These are phyloP conservation scores for Datnioides undecimradiatus DNA, from an alignment of 2,113 vertebrate genomes.

Conservation along the genomic window DNA sequence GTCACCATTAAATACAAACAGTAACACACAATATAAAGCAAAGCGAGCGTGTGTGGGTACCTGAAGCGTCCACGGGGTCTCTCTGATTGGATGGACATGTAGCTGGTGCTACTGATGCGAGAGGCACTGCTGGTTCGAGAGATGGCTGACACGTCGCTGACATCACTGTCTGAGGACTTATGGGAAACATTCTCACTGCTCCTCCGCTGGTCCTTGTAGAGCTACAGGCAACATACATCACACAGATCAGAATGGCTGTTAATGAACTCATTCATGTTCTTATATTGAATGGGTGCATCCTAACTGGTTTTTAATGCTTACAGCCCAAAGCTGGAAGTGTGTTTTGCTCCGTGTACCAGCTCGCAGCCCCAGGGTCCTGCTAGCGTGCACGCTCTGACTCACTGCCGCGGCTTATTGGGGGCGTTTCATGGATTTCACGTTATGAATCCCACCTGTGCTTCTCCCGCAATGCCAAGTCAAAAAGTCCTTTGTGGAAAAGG, in stretches of 20 bases:
- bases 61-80: constrained; percentile 93
- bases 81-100: constrained; percentile 99
- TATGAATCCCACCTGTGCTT: not conserved
- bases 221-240: constrained; percentile 63
- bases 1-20: not conserved
- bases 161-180: constrained; percentile 98
- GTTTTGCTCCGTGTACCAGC: not conserved
- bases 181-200: constrained; percentile 98
- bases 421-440: not conserved
- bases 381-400: not conserved
- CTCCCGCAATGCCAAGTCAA: not conserved
- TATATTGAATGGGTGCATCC: not conserved
- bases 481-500: not conserved
- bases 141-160: constrained; percentile 98
- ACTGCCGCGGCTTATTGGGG: not conserved
- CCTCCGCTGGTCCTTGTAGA: constrained; percentile 95
- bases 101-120: constrained; percentile 99
- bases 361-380: not conserved
- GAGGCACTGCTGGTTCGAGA: constrained; percentile 99
- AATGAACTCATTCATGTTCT: not conserved
- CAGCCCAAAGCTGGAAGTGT: not conserved
- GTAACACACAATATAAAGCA: not conserved
- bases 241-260: not conserved
- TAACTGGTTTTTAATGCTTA: not conserved
- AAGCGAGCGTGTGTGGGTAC: constrained; percentile 75